phyloP scores from a whole-genome alignment of 2,113 vertebrate species.

The Polypterus bichir region DNA sequence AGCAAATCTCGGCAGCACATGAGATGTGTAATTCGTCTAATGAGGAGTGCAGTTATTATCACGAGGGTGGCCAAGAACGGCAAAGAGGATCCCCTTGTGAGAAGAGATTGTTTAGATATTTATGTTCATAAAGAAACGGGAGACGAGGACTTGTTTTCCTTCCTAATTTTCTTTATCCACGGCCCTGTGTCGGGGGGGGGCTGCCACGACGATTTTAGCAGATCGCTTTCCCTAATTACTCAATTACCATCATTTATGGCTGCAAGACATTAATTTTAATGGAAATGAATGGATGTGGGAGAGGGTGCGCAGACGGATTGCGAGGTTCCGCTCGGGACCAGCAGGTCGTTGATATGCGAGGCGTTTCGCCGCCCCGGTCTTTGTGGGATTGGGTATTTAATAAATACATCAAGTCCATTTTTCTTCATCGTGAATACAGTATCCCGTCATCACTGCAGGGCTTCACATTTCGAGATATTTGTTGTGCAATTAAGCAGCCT shows the following conservation, averaged over 20 bases:
- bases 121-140: slow-evolving; percentile 62
- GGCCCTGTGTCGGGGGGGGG: neutral
- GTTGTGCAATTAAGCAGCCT: slow-evolving; percentile 51
- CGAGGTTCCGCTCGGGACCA: no score
- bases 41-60: slow-evolving; percentile 73
- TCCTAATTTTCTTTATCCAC: slow-evolving; percentile 18
- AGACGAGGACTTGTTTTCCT: neutral
- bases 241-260: slow-evolving; percentile 25
- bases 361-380: slow-evolving; percentile 8
- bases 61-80: slow-evolving; percentile 69
- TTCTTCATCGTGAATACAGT: slow-evolving; percentile 32
- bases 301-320: slow-evolving; percentile 44
- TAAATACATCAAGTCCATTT: slow-evolving; percentile 45
- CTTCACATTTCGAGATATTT: slow-evolving; percentile 52
- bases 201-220: neutral
- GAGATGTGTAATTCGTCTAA: slow-evolving; percentile 62
- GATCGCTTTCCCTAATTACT: neutral
- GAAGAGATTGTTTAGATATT: slow-evolving; percentile 74
- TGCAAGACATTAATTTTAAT: slow-evolving; percentile 73
- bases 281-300: slow-evolving; percentile 60
- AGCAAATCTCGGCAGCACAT: slow-evolving; percentile 57
- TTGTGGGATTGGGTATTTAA: slow-evolving; percentile 36
- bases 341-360: no score
- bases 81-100: slow-evolving; percentile 54
- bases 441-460: slow-evolving; percentile 36